A percentile compares a stretch with the other conserved stretches of the same genome.
Conservation (phyloP, 2,797 vertebrate genomes). For the Taenioides sp. region DNA sequence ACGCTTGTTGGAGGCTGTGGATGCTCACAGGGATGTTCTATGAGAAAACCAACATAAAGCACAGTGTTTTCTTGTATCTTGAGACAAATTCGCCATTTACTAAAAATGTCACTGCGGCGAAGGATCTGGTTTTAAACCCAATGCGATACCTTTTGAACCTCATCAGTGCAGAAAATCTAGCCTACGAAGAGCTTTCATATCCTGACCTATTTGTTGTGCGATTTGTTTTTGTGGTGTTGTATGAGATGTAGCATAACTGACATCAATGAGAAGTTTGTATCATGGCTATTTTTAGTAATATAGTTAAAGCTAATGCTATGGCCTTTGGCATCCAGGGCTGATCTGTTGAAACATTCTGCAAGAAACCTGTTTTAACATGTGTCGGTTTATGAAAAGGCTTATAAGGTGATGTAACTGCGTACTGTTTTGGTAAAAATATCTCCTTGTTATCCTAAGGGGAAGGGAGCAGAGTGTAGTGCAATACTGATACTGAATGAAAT, state of each 20-base stretch:
- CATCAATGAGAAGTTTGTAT: neutral
- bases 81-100: neutral
- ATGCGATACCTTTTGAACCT: constrained; percentile 1
- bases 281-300: neutral
- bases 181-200: constrained; percentile 4
- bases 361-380: neutral
- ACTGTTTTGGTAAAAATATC: constrained; percentile 3
- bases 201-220: constrained; percentile 11
- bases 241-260: neutral
- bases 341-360: constrained; percentile 12
- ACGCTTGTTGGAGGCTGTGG: neutral
- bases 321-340: neutral
- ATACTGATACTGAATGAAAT: neutral
- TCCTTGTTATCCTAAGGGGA: constrained; percentile 5
- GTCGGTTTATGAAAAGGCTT: constrained; percentile 1
- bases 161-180: constrained; percentile 4
- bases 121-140: constrained; percentile 12
- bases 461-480: neutral
- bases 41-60: constrained; percentile 9
- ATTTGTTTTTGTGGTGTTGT: constrained; percentile 7
- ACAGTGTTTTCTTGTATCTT: constrained; percentile 12
- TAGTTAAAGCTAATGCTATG: neutral
- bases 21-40: neutral
- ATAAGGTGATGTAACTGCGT: constrained; percentile 3
- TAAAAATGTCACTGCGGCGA: constrained; percentile 14